A percentile compares a stretch with the other conserved stretches of the same genome.
These are phyloP conservation scores for Rugalucina vietnamica DNA, from an alignment of 2,888 invertebrate species.

Conservation along the genomic window DNA sequence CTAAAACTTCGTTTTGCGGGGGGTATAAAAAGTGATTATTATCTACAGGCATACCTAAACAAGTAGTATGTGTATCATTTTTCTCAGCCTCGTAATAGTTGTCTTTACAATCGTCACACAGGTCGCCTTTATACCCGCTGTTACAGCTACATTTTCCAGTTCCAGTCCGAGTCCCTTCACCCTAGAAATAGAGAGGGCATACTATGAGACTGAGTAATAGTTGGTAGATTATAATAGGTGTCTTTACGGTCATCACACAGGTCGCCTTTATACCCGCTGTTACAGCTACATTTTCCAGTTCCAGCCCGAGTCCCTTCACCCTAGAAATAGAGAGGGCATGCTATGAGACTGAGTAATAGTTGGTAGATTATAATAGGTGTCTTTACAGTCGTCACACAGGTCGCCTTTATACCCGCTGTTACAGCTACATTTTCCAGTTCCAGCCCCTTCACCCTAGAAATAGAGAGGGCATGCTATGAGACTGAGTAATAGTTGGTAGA, in stretches of 20 bases:
- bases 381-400: slow-evolving; percentile 91
- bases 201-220: no score
- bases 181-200: slow-evolving; percentile 85
- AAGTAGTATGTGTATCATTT: slow-evolving; percentile 85
- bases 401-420: slow-evolving; percentile 92
- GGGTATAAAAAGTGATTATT: not conserved
- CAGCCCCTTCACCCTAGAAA: slow-evolving; percentile 93
- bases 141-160: slow-evolving; percentile 96
- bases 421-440: slow-evolving; percentile 95
- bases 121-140: slow-evolving; percentile 90
- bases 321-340: no score
- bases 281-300: slow-evolving; percentile 94
- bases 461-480: no score
- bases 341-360: no score
- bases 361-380: no score
- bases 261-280: slow-evolving; percentile 91
- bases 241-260: slow-evolving; percentile 91
- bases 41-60: slow-evolving; percentile 86
- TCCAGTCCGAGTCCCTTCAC: slow-evolving; percentile 96
- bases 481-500: no score
- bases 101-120: slow-evolving; percentile 91
- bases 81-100: slow-evolving; percentile 86
- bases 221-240: no score
- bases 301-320: slow-evolving; percentile 97
- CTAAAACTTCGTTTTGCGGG: no score